phyloP scores from a whole-genome alignment of 2,888 invertebrate species.

The Lydus trimaculatus region DNA sequence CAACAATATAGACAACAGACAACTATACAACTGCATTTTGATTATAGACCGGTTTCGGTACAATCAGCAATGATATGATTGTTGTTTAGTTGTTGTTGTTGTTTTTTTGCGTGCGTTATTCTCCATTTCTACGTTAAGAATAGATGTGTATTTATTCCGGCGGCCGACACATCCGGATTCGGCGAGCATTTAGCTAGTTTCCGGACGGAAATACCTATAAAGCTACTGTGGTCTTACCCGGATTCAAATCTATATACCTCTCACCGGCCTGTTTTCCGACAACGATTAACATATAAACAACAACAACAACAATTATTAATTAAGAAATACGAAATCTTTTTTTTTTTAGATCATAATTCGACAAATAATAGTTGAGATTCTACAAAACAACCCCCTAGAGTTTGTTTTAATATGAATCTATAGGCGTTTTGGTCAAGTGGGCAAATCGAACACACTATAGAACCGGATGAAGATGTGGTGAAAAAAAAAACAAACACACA shows the following conservation, averaged over 20 bases:
- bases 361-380: no score
- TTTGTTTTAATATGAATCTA: constrained; percentile 41
- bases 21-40: background rate
- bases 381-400: constrained; percentile 45
- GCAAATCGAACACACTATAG: constrained; percentile 53
- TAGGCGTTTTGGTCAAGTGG: constrained; percentile 47
- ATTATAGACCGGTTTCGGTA: background rate
- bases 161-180: constrained; percentile 56
- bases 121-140: constrained; percentile 41
- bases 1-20: background rate
- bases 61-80: background rate
- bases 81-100: background rate
- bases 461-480: constrained; percentile 17
- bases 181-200: constrained; percentile 57
- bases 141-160: constrained; percentile 57
- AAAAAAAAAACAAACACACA: no score
- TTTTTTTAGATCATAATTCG: no score
- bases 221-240: constrained; percentile 51
- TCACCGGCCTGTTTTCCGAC: constrained; percentile 10
- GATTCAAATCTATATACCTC: constrained; percentile 42
- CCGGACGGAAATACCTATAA: constrained; percentile 56
- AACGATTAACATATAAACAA: constrained; percentile 1
- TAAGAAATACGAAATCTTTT: background rate
- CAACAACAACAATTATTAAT: constrained; percentile 4
- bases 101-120: constrained; percentile 10